phyloP scores from a whole-genome alignment of 2,113 vertebrate species.

The Notarius quadriscutis region DNA sequence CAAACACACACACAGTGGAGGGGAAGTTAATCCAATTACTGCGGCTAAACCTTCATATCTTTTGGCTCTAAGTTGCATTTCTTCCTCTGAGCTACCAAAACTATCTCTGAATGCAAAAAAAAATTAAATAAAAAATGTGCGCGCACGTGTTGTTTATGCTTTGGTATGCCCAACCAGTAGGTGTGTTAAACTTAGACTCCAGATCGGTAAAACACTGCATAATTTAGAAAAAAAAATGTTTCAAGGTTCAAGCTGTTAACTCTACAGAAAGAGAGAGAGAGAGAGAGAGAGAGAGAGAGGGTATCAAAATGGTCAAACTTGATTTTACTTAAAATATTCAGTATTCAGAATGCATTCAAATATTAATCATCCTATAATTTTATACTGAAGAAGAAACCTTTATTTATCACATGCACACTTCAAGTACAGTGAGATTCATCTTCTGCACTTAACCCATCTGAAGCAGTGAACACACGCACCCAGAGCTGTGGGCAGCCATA shows the following conservation, averaged over 20 bases:
- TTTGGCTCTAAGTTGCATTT: slow-evolving; percentile 29
- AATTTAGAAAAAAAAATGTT: slow-evolving; percentile 11
- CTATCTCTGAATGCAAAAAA: slow-evolving; percentile 20
- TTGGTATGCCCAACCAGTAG: background rate
- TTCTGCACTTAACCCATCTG: too few species aligned
- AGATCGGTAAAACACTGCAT: slow-evolving; percentile 37
- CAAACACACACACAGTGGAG: background rate
- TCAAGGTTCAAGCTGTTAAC: slow-evolving; percentile 41
- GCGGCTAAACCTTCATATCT: slow-evolving; percentile 46
- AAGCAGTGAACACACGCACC: too few species aligned
- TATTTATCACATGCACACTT: too few species aligned
- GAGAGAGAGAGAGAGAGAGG: slow-evolving; percentile 28
- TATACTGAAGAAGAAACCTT: background rate
- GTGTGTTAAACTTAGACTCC: slow-evolving; percentile 5
- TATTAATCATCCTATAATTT: background rate
- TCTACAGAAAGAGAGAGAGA: background rate
- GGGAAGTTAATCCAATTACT: slow-evolving; percentile 49
- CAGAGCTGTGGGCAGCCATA: too few species aligned
- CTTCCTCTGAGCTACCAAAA: slow-evolving; percentile 29
- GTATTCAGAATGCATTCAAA: background rate
- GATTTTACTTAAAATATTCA: background rate
- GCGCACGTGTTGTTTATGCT: background rate
- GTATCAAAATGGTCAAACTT: background rate
- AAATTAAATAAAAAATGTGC: background rate
- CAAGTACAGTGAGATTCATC: too few species aligned